Conservation (phyloP, 2,113 vertebrate genomes). For the Lepisosteus osseus region DNA sequence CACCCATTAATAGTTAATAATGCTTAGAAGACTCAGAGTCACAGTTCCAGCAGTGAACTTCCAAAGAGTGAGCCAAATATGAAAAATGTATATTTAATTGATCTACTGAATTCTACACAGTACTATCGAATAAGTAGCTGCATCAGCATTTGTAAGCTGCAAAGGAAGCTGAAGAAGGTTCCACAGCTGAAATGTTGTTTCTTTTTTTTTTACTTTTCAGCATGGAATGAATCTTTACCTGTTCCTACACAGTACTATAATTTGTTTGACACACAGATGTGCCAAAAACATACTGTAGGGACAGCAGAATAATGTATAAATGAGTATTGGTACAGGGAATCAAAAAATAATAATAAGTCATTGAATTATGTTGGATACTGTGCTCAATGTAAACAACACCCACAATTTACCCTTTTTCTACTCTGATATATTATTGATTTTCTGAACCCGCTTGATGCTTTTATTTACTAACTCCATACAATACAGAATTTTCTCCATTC, state of each 20-base stretch:
- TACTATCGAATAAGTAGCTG: no score
- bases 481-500: no score
- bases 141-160: no score
- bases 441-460: no score
- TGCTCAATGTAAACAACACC: background rate
- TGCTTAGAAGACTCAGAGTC: background rate
- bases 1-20: background rate
- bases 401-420: background rate
- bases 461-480: no score
- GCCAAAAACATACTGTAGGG: conserved; percentile 17
- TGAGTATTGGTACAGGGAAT: background rate
- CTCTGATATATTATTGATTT: background rate
- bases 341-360: background rate
- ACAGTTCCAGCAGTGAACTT: conserved; percentile 18
- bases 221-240: conserved; percentile 22
- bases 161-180: no score
- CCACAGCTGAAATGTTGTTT: no score
- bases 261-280: conserved; percentile 23
- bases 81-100: conserved; percentile 26
- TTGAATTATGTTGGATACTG: no score
- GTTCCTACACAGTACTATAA: conserved; percentile 16
- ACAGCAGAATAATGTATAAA: conserved; percentile 16
- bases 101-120: conserved; percentile 12
- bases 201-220: no score
- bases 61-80: background rate